phyloP scores from a whole-genome alignment of 2,113 vertebrate species.

The Pampusana beccarii region DNA sequence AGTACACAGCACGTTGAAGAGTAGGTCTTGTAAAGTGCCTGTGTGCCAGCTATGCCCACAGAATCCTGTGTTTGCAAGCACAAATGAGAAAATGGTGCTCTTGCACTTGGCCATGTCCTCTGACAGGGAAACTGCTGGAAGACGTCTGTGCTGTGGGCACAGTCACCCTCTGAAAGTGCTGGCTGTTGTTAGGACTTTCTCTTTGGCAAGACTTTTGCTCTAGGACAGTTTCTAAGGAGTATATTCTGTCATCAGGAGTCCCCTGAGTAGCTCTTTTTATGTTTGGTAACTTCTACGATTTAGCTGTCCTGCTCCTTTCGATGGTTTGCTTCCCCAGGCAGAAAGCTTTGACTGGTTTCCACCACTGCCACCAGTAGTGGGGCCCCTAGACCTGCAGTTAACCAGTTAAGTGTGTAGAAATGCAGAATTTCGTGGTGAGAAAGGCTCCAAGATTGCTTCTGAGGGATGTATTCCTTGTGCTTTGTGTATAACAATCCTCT shows the following conservation, averaged over 20 bases:
- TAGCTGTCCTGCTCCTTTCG: not conserved
- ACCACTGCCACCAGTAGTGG: not conserved
- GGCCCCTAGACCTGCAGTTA: not conserved
- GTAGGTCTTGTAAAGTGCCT: not conserved
- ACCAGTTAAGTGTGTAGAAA: not conserved
- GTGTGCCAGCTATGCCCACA: not conserved
- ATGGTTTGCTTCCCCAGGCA: not conserved
- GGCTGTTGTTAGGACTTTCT: slow-evolving; percentile 9
- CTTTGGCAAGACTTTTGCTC: not conserved
- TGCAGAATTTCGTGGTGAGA: not conserved
- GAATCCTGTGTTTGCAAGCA: slow-evolving; percentile 3
- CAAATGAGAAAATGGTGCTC: not conserved
- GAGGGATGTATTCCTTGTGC: not conserved
- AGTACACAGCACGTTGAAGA: not conserved
- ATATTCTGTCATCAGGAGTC: not conserved
- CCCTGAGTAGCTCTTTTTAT: not conserved
- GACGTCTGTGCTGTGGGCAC: not conserved
- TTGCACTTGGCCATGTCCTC: not conserved
- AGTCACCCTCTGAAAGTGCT: not conserved
- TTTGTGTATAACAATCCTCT: not conserved
- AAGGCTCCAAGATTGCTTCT: not conserved
- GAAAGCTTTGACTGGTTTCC: not conserved
- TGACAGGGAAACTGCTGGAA: not conserved
- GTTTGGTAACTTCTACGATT: not conserved
- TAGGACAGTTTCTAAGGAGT: not conserved